Base-by-base conservation (phyloP, 2,113 vertebrate genomes). In the Hypomesus transpacificus region DNA sequence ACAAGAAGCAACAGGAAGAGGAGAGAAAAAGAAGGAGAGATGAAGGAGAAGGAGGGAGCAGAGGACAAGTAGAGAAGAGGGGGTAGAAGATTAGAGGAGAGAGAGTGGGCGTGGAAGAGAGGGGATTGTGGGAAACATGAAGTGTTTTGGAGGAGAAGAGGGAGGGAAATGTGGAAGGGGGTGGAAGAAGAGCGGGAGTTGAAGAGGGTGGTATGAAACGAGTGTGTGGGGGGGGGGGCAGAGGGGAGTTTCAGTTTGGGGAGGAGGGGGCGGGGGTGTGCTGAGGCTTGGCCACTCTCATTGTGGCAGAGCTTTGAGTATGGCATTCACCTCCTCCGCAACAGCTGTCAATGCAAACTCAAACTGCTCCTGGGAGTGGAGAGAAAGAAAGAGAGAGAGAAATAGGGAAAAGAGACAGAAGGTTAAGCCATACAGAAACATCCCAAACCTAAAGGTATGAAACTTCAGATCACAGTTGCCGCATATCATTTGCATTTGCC, bases 341-440 rank as follows among this genome's bases (percentile, higher is more conserved):
- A 91, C 89, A 3, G 89, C 78, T n/a, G 89, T 91, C 82, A 91
- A 31, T 0, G 88, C 90, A 66, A 91, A 91, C 82, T 90, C 90
- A 70, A 91, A 91, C 73, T 91, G 90, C 71, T 89, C 89, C 89
- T 90, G 84, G 4, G 69, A 50, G 16, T 31, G 64, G 14, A 28
- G 2, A 3, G 0, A 51, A 14, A 18, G 22, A 7, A 9, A 28
- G 2, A 3, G 0, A 51, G 17, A 18, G 22, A 7, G 67, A 24
- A 4, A 21, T 0, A 31, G 11, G 16, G 58, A 46, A 9, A 46
- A 46, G 8, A 46, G 39, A 46, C 39, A 46, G 39, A 13, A 46
- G 39, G 39, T 46, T 46, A 46, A 46, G 9, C 39, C 9, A 46
- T 9, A 46, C 39, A 46, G 39, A 46, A 46, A 46, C 9, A 46